Base-by-base conservation (phyloP, 1,140 invertebrate genomes). In the Oncopodura yosiiana region DNA sequence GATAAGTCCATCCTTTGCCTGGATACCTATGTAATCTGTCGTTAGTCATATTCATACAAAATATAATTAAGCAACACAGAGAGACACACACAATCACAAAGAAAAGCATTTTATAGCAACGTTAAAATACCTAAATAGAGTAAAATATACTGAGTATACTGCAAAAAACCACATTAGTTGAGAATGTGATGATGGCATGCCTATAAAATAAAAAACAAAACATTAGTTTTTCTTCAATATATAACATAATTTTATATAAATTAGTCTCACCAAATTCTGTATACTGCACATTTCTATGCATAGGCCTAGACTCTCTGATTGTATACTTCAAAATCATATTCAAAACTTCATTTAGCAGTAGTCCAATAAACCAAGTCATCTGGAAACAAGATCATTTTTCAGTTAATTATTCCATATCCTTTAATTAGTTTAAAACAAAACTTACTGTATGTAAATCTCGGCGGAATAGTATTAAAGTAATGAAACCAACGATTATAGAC, bases 161-260 rank as follows among this genome's bases (percentile, higher is more conserved):
- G 86, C 79, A 73, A 92, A 91, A 73, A 93, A 94, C 84, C 86
- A 92, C 74, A 90, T 84, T 70, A 91, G 88, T 72, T 93, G 89
- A 62, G 88, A 78, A 76, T 94, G 90, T 45, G 84, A 83, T 23
- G 89, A 94, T 41, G 90, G 90, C 90, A 94, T 94, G 65, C n/a
- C n/a, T n/a, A n/a, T n/a, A n/a, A n/a, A n/a, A n/a, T n/a, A n/a
- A n/a, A n/a, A n/a, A n/a, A n/a, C n/a, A n/a, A n/a, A n/a, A n/a
- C n/a, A n/a, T n/a, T n/a, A n/a, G n/a, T n/a, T n/a, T n/a, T n/a
- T n/a, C n/a, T n/a, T n/a, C n/a, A n/a, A n/a, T n/a, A n/a, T n/a
- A n/a, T n/a, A n/a, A n/a, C n/a, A n/a, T n/a, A n/a, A n/a, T n/a
- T n/a, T n/a, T n/a, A n/a, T n/a, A n/a, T n/a, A n/a, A n/a, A n/a